phyloP scores from a whole-genome alignment of 2,797 vertebrate genomes.

The Mus minutoides region DNA sequence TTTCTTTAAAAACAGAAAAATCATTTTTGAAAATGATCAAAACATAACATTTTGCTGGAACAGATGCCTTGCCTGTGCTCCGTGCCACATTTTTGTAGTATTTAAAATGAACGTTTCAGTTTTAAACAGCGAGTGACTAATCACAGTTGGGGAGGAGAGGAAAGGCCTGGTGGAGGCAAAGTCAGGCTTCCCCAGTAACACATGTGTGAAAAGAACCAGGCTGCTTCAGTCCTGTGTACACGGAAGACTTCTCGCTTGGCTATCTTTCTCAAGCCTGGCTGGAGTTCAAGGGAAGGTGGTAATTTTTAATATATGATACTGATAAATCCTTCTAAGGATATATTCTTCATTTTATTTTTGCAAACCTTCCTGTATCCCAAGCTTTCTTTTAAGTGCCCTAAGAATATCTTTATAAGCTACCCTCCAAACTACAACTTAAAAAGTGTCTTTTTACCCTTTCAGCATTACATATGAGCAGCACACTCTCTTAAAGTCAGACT shows the following conservation, averaged over 20 bases:
- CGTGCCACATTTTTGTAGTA: constrained; percentile 86
- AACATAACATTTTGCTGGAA: constrained; percentile 87
- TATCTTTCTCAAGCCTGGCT: not conserved
- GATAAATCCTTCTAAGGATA: constrained; percentile 66
- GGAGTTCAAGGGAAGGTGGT: constrained; percentile 46
- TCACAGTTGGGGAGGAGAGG: constrained; percentile 78
- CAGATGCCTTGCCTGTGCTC: constrained; percentile 87
- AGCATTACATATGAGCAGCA: not conserved
- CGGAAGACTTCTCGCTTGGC: not conserved
- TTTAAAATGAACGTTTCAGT: constrained; percentile 83
- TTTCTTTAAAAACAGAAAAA: constrained; percentile 87
- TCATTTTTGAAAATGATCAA: constrained; percentile 85
- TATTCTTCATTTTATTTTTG: constrained; percentile 70
- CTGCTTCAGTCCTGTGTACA: not conserved
- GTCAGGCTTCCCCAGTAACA: not conserved
- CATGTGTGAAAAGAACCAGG: not conserved
- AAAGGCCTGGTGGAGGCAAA: constrained; percentile 45
- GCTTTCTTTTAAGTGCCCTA: constrained; percentile 56
- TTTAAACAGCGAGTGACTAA: constrained; percentile 85
- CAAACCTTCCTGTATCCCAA: constrained; percentile 30
- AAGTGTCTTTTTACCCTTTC: not conserved
- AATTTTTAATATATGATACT: constrained; percentile 54
- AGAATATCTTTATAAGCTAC: not conserved
- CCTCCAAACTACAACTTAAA: constrained; percentile 20
- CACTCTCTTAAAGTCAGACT: constrained; percentile 3